Base-by-base conservation (phyloP, 2,797 vertebrate genomes). In the Trachops cirrhosus region DNA sequence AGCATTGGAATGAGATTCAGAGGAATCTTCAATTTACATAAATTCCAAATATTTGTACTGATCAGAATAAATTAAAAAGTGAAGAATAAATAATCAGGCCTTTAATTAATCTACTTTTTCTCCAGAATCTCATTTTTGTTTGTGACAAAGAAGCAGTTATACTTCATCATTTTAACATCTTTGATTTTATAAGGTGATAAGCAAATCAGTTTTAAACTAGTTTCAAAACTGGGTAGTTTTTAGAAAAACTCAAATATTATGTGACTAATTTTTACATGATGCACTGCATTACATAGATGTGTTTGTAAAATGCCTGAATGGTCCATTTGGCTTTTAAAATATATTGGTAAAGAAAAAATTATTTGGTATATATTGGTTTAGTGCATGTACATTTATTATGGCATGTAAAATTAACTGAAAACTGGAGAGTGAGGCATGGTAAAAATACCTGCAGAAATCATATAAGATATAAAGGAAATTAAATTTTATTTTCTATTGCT, bases 391-490 rank as follows among this genome's bases (percentile, higher is more conserved):
- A 73, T 88, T 82, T 80, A 89, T 74, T 82, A 44, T 3, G 73
- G 50, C 11, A 87, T 32, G 82, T 83, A 8, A 83, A 83, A 93
- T 41, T 82, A 44, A 77, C 50, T 46, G 32, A 95, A 82, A 91
- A 83, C 6, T 86, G 1, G 16, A 78, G 78, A 78, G 24, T 91
- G 6, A 92, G 62, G 6, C 10, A 34, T 1, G n/a, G 9, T 75
- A 79, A 84, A 87, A 68, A 32, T 24, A 71, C 29, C 15, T 73
- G 21, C 29, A 88, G 41, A 87, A 91, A 90, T 37, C 37, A 41
- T 89, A 59, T 37, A 79, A 68, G 4, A 82, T 77, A 52, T 29
- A 93, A 94, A 91, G 92, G 3, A 89, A 93, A 84, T 82, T 12
- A 39, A 89, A 78, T 77, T 78, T 39, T 57, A 62, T 89, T 78